Evolutionary conservation across 2,888 invertebrate species (phyloP).

Genomic region (Ceraclea dissimilis): DNA sequence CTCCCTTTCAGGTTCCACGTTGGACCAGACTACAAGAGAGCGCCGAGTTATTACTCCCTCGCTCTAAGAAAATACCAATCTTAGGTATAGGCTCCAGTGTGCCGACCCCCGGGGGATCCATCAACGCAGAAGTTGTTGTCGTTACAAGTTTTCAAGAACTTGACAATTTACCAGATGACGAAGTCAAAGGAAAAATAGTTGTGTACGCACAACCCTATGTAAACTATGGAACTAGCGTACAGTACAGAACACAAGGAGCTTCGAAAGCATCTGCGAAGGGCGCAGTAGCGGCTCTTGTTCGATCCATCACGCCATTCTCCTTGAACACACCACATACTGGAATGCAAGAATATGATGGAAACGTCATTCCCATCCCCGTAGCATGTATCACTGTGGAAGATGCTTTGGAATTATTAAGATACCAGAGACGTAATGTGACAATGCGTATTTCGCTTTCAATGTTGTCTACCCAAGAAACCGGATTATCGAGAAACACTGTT

Average conservation of each 20-base stretch:
- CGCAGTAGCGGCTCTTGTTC: slow-evolving; percentile 56
- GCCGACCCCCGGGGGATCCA: slow-evolving; percentile 54
- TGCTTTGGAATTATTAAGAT: slow-evolving; percentile 53
- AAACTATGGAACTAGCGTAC: slow-evolving; percentile 35
- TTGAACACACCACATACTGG: slow-evolving; percentile 63
- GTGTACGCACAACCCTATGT: slow-evolving; percentile 16
- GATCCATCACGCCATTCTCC: slow-evolving; percentile 60
- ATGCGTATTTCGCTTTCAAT: slow-evolving; percentile 49
- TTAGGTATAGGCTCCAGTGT: slow-evolving; percentile 57
- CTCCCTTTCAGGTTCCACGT: slow-evolving; percentile 22
- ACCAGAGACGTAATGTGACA: slow-evolving; percentile 41
- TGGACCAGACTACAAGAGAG: slow-evolving; percentile 50
- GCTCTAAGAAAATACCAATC: slow-evolving; percentile 46
- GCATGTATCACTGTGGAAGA: slow-evolving; percentile 62
- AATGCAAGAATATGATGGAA: slow-evolving; percentile 44
- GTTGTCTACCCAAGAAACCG: slow-evolving; percentile 51
- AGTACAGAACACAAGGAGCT: slow-evolving; percentile 53
- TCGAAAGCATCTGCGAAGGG: slow-evolving; percentile 53
- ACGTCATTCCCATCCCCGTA: slow-evolving; percentile 51
- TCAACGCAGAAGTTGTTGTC: slow-evolving; percentile 55
- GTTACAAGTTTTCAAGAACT: slow-evolving; percentile 57
- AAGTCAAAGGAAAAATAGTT: slow-evolving; percentile 34
- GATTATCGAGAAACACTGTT: slow-evolving; percentile 56
- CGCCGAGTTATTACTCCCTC: slow-evolving; percentile 49
- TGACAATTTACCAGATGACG: slow-evolving; percentile 34